Evolutionary conservation across 2,888 invertebrate species (phyloP).

Genomic region (Cybosia mesomella): DNA sequence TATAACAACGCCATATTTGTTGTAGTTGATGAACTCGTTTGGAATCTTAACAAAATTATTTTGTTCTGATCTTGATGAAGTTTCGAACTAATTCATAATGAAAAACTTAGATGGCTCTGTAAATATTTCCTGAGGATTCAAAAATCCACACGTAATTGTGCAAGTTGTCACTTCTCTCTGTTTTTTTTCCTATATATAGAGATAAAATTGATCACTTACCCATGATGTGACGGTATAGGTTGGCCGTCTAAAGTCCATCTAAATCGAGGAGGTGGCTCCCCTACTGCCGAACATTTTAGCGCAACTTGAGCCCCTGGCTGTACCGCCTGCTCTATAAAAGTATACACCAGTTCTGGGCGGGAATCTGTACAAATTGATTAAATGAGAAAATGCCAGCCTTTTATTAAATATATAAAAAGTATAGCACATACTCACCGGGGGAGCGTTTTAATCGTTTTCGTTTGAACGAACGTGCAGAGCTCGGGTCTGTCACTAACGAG

Average conservation of each 20-base stretch:
- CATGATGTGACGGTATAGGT: constrained; percentile 80
- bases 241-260: constrained; percentile 80
- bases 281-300: constrained; percentile 94
- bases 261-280: constrained; percentile 92
- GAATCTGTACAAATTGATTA: constrained; percentile 87
- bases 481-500: constrained; percentile 74
- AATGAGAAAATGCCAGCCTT: constrained; percentile 35
- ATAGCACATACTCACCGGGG: constrained; percentile 69
- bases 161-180: too few relatives aligned
- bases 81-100: too few relatives aligned
- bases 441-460: constrained; percentile 79
- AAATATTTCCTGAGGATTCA: too few relatives aligned
- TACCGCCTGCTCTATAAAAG: constrained; percentile 93
- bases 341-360: constrained; percentile 93
- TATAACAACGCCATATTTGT: too few relatives aligned
- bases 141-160: too few relatives aligned
- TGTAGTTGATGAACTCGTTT: too few relatives aligned
- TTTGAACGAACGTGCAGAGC: constrained; percentile 67
- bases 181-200: too few relatives aligned
- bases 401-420: constrained; percentile 45
- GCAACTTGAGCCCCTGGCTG: constrained; percentile 91
- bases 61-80: too few relatives aligned
- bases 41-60: too few relatives aligned
- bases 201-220: constrained; percentile 58
- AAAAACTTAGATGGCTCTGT: too few relatives aligned